These are phyloP conservation scores for Plecturocebus donacophilus DNA, from an alignment of 2,113 vertebrate species.

Conservation along the genomic window DNA sequence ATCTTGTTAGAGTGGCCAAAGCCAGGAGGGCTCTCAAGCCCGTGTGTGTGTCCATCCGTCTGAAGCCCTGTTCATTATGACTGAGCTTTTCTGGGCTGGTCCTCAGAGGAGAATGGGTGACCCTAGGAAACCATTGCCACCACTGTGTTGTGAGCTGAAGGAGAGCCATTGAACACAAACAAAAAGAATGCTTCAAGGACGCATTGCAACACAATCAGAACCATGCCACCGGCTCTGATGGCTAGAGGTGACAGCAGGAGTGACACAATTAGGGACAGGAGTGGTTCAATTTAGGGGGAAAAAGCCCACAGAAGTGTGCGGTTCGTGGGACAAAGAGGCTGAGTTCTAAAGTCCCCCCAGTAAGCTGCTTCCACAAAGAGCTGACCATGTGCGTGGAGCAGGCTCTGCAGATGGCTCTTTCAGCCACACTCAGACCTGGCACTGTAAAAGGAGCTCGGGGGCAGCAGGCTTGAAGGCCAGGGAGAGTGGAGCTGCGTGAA, in stretches of 20 bases:
- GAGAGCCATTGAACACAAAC: slow-evolving; percentile 81
- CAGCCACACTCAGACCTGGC: slow-evolving; percentile 76
- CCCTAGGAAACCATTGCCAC: slow-evolving; percentile 67
- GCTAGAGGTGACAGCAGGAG: slow-evolving; percentile 81
- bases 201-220: slow-evolving; percentile 78
- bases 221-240: slow-evolving; percentile 79
- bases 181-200: slow-evolving; percentile 82
- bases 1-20: slow-evolving; percentile 80
- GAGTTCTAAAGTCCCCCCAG: slow-evolving; percentile 78
- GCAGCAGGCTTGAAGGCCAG: slow-evolving; percentile 75
- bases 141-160: slow-evolving; percentile 81
- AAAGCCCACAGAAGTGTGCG: slow-evolving; percentile 78
- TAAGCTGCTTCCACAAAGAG: slow-evolving; percentile 79
- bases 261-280: slow-evolving; percentile 82
- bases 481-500: slow-evolving; percentile 67
- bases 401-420: slow-evolving; percentile 73
- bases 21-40: slow-evolving; percentile 77
- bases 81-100: slow-evolving; percentile 80
- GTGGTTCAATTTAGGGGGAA: slow-evolving; percentile 79
- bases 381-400: slow-evolving; percentile 71
- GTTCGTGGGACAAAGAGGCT: slow-evolving; percentile 76
- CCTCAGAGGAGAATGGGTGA: slow-evolving; percentile 80
- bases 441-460: slow-evolving; percentile 74
- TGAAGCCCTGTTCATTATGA: slow-evolving; percentile 81
- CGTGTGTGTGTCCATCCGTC: slow-evolving; percentile 49